Percentiles rank a stretch among this genome's conserved stretches.
phyloP scores from a whole-genome alignment of 2,888 invertebrate species.

The Ceriagrion tenellum region DNA sequence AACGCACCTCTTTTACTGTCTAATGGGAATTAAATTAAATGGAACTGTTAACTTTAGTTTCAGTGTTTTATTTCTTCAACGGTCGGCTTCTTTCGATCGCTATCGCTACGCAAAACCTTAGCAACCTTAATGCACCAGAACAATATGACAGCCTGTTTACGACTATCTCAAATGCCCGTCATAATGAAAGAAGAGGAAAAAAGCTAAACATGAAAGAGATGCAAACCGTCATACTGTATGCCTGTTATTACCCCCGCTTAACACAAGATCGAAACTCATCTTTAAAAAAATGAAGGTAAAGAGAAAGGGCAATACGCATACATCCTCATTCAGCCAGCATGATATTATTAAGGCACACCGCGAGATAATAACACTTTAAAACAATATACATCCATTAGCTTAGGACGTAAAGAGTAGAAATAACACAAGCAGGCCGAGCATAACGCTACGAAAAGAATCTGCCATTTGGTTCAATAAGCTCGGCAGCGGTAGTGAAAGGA shows the following conservation, averaged over 20 bases:
- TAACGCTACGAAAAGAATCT: slow-evolving; percentile 20
- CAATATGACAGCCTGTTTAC: neutral
- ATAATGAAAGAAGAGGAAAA: neutral
- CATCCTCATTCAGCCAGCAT: neutral
- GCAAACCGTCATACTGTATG: neutral
- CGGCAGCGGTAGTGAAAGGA: neutral
- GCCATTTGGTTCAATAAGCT: slow-evolving; percentile 32
- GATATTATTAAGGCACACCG: neutral
- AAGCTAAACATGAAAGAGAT: neutral
- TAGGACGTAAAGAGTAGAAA: neutral
- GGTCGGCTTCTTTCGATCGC: no score
- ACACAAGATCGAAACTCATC: neutral
- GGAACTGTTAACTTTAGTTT: no score
- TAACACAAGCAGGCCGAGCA: neutral
- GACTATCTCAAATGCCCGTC: neutral
- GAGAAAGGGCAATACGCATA: neutral
- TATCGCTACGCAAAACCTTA: no score
- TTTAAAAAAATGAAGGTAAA: neutral
- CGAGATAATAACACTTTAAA: neutral
- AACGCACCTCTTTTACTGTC: no score
- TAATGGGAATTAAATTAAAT: no score
- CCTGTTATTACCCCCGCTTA: neutral
- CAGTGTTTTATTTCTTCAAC: no score
- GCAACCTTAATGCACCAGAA: no score
- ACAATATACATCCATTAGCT: neutral